Base-by-base conservation (phyloP, 2,888 invertebrate genomes). In the Melinopterus prodromus region DNA sequence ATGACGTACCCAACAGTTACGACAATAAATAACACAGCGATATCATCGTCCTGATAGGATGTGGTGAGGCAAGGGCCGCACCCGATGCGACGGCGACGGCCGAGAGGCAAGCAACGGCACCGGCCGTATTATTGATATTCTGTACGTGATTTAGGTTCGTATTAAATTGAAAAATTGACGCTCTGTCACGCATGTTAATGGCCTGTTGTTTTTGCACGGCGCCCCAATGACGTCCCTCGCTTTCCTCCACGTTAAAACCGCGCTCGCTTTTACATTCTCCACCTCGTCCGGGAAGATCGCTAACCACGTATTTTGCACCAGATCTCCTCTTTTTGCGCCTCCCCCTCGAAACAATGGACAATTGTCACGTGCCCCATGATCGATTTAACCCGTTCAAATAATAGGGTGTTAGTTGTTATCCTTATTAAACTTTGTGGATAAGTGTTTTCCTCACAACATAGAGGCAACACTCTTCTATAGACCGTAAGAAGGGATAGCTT, bases 141-240 rank as follows among this genome's bases (percentile, higher is more conserved):
- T 26, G 36, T 38, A 16, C 76, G 37, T 76, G 76, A 76, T 76
- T 76, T 76, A 76, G 16, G 76, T 38, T 16, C 38, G 38, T 53
- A 76, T 76, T 38, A 76, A 35, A 76, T 76, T 76, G 76, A 76
- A 76, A 76, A 76, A 76, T 76, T 76, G 76, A 38, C n/a, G 76
- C 38, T 35, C 37, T 16, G 76, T 76, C 76, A 76, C 76, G 76
- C 76, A 76, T 76, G 38, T 76, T 76, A 76, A 76, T 37, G 38
- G 38, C 38, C 16, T 76, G 76, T 76, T 76, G 76, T 76, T 76
- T 76, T 76, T 76, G 38, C 37, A 36, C 16, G 36, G 38, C 14
- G 15, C 36, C 38, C 38, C 76, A 37, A 76, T 76, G 76, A 16
- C 76, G 72, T n/a, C 72, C 72, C 35, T 15, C 12, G 53, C 53